Percentiles rank a stretch among this genome's conserved stretches.
phyloP scores from a whole-genome alignment of 2,797 vertebrate genomes.

The Gymnocypris eckloni region DNA sequence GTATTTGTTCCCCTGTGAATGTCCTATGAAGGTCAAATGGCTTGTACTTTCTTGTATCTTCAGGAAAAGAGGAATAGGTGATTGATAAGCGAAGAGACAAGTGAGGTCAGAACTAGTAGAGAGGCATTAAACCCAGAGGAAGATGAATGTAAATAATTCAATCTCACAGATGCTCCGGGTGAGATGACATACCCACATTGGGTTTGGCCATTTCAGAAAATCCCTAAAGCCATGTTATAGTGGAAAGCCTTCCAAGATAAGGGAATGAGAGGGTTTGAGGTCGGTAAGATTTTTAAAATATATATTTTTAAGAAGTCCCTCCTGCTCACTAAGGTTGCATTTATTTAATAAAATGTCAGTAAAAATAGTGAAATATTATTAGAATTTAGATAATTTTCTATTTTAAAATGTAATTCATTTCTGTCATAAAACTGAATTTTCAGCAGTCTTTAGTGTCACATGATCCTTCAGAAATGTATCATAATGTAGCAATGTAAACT shows the following conservation, averaged over 20 bases:
- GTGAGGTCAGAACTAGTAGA: conserved; percentile 16
- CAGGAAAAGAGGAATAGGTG: neutral
- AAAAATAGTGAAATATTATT: neutral
- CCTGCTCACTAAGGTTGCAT: neutral
- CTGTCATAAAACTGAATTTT: neutral
- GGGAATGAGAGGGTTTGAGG: neutral
- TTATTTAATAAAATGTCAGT: neutral
- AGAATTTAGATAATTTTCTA: neutral
- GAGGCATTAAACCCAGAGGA: neutral
- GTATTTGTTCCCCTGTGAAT: neutral
- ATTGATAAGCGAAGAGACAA: conserved; percentile 13
- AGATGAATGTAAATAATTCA: conserved; percentile 49
- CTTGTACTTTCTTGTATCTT: neutral
- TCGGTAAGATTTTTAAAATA: neutral
- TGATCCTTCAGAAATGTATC: neutral
- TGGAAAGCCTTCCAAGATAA: neutral
- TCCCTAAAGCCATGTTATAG: neutral
- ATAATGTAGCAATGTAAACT: neutral
- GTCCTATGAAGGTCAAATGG: neutral
- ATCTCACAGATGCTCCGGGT: conserved; percentile 6
- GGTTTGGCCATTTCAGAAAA: neutral
- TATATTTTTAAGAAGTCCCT: neutral
- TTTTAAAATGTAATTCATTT: neutral
- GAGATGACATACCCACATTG: neutral
- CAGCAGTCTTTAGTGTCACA: neutral